Conservation (phyloP, 2,797 vertebrate genomes). For the Salmo trutta region DNA sequence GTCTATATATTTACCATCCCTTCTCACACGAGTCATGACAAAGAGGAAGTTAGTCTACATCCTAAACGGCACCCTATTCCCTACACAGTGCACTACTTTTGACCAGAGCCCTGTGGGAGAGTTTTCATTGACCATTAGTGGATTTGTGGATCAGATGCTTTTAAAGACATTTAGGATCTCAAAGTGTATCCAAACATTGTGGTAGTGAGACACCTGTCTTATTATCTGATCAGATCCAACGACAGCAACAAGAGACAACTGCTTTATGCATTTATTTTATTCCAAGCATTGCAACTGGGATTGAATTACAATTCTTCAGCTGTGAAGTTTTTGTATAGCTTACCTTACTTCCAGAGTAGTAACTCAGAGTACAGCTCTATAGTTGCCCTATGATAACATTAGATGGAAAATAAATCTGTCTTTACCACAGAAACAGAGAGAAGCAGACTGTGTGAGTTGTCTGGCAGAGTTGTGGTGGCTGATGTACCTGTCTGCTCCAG, state of each 20-base stretch:
- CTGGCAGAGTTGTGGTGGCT: conserved; percentile 50
- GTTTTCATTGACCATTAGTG: conserved; percentile 24
- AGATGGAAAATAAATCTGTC: conserved; percentile 28
- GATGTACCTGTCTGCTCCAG: conserved; percentile 51
- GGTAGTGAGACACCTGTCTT: conserved; percentile 44
- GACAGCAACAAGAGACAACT: conserved; percentile 32
- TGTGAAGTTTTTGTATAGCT: conserved; percentile 36
- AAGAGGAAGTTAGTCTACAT: conserved; percentile 20
- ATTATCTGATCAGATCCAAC: conserved; percentile 41
- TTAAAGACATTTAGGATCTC: conserved; percentile 34
- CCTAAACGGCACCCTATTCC: background rate
- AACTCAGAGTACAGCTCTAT: background rate
- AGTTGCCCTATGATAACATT: background rate
- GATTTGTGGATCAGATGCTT: conserved; percentile 53
- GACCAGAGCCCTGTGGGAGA: conserved; percentile 6
- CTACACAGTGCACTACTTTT: background rate
- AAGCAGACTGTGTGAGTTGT: conserved; percentile 42
- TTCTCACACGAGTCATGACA: conserved; percentile 39
- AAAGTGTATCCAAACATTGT: conserved; percentile 44
- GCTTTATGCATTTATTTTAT: conserved; percentile 27
- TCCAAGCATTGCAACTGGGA: conserved; percentile 34
- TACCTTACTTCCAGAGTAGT: conserved; percentile 13
- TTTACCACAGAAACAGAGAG: conserved; percentile 1
- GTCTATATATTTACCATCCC: conserved; percentile 22
- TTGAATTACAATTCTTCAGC: conserved; percentile 48